Conservation (phyloP, 2,113 vertebrate genomes). For the Rhynchopsitta pachyrhyncha region DNA sequence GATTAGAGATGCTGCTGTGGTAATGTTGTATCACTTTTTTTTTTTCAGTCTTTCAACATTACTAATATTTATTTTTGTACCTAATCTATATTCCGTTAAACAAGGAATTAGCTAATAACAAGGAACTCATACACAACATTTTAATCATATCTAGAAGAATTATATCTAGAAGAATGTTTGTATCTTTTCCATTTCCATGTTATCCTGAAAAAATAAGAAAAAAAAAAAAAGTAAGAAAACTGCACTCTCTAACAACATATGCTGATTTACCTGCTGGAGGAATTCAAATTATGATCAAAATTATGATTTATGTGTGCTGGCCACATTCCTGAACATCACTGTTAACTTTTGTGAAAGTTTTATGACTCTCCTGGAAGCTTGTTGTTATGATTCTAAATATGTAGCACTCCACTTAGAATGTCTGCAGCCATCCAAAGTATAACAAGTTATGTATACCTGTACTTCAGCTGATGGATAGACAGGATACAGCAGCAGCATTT, state of each 20-base stretch:
- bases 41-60: not conserved
- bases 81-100: not conserved
- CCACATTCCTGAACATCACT: not conserved
- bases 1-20: not conserved
- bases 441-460: fast-evolving
- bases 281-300: not conserved
- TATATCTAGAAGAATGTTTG: not conserved
- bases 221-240: not conserved
- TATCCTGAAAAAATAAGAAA: not conserved
- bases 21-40: not conserved
- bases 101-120: not conserved
- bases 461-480: not conserved
- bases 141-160: not conserved
- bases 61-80: not conserved
- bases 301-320: not conserved
- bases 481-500: not conserved
- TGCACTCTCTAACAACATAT: not conserved
- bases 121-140: not conserved
- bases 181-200: not conserved
- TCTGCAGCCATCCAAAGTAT: not conserved
- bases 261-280: not conserved
- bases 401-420: not conserved
- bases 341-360: not conserved
- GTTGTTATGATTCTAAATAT: not conserved
- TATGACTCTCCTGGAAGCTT: not conserved